These are phyloP conservation scores for Drosophila sucinea DNA, from an alignment of 1,140 invertebrate species.

Conservation along the genomic window DNA sequence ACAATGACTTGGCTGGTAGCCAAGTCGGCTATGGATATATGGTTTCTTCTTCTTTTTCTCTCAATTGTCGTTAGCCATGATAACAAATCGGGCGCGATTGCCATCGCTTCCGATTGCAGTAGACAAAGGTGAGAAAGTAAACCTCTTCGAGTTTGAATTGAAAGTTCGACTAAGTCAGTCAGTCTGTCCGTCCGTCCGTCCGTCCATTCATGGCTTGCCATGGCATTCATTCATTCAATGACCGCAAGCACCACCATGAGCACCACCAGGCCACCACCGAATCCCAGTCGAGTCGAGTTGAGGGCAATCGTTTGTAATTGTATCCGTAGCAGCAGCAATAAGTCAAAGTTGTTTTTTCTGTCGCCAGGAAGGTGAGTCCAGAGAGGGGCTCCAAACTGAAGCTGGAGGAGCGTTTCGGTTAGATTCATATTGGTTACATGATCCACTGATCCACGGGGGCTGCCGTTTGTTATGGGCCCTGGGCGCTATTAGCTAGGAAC, in stretches of 20 bases:
- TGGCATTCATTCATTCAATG: conserved; percentile 64
- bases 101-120: conserved; percentile 72
- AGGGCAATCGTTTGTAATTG: conserved; percentile 73
- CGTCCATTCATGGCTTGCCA: background rate
- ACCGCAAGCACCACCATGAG: conserved; percentile 53
- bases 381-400: background rate
- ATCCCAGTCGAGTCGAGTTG: conserved; percentile 16
- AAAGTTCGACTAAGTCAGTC: conserved; percentile 9
- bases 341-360: conserved; percentile 67
- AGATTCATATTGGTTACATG: conserved; percentile 45
- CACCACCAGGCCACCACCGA: background rate
- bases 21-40: conserved; percentile 64
- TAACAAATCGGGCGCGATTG: conserved; percentile 72
- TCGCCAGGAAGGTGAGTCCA: conserved; percentile 14
- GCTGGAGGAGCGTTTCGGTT: conserved; percentile 29
- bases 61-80: conserved; percentile 55
- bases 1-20: conserved; percentile 10
- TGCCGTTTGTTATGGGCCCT: conserved; percentile 3
- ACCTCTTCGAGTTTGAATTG: conserved; percentile 10
- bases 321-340: conserved; percentile 79
- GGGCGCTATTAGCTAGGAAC: conserved; percentile 50
- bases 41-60: conserved; percentile 53
- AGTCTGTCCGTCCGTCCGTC: conserved; percentile 20
- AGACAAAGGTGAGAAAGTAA: conserved; percentile 74
- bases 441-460: conserved; percentile 14